Evolutionary conservation across 1,140 invertebrate species (phyloP).

Genomic region (Calliopsis andreniformis): DNA sequence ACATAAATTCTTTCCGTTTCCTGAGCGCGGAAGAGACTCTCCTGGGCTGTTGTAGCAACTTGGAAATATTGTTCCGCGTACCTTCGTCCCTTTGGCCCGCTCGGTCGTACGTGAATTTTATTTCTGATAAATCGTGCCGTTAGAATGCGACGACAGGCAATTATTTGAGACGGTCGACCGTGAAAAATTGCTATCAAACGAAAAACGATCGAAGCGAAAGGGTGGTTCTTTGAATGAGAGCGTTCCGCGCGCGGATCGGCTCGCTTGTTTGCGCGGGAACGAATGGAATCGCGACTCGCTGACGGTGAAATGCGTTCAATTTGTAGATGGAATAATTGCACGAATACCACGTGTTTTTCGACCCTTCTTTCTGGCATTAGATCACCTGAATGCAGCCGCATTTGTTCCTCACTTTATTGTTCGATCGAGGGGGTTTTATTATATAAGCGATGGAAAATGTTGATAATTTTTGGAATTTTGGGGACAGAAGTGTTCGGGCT

Average conservation of each 20-base stretch:
- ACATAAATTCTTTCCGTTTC: neutral
- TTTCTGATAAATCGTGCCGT: conserved; percentile 12
- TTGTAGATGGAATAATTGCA: no score
- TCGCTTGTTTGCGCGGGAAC: no score
- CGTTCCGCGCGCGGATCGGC: neutral
- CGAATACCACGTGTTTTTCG: no score
- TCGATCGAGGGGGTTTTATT: no score
- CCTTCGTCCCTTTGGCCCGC: neutral
- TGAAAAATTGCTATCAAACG: conserved; percentile 18
- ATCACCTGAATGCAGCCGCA: no score
- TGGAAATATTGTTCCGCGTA: neutral
- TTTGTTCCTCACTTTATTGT: no score
- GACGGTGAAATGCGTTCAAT: no score
- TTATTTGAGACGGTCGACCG: conserved; percentile 17
- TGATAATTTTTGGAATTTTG: no score
- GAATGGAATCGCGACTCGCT: no score
- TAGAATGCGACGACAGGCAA: conserved; percentile 19
- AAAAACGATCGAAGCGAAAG: neutral
- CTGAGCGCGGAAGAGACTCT: neutral
- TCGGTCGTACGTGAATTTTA: neutral
- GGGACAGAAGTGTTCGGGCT: no score
- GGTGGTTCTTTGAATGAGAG: neutral
- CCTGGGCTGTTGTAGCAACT: neutral
- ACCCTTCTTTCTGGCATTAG: no score
- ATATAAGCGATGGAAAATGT: no score